Evolutionary conservation across 1,140 invertebrate species (phyloP).

Genomic region (Pseudachorutes palmiensis): DNA sequence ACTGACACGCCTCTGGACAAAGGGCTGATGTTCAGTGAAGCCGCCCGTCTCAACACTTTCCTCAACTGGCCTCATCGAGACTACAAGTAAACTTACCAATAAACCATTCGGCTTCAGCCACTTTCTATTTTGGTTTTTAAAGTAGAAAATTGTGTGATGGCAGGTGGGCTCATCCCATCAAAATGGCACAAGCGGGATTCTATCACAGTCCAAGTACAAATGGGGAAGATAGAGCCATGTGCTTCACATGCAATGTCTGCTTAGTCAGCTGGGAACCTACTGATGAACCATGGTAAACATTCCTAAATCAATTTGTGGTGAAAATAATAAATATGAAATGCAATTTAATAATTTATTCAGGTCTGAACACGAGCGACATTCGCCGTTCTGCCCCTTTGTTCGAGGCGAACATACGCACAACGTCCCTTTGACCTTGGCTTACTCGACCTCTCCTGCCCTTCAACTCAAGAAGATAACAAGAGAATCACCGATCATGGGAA

Average conservation of each 20-base stretch:
- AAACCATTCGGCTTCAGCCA: neutral
- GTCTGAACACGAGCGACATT: constrained; percentile 91
- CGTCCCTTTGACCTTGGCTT: constrained; percentile 80
- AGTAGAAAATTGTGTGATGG: constrained; percentile 37
- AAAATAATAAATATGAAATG: no score
- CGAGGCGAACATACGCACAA: constrained; percentile 91
- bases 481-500: constrained; percentile 59
- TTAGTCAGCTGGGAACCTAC: constrained; percentile 92
- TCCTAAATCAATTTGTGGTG: no score
- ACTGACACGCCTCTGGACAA: constrained; percentile 48
- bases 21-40: constrained; percentile 82
- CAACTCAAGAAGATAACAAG: constrained; percentile 49
- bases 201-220: constrained; percentile 83
- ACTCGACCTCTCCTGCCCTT: constrained; percentile 73
- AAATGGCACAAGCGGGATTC: constrained; percentile 92
- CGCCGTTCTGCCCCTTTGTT: constrained; percentile 83
- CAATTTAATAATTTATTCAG: constrained; percentile 42
- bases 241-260: constrained; percentile 87
- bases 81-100: constrained; percentile 64
- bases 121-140: constrained; percentile 3
- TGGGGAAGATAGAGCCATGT: constrained; percentile 87
- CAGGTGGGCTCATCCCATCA: constrained; percentile 86
- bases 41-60: constrained; percentile 78
- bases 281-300: constrained; percentile 70
- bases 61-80: constrained; percentile 92